Evolutionary conservation across 2,113 vertebrate species (phyloP).

Genomic region (Perca schrenkii): DNA sequence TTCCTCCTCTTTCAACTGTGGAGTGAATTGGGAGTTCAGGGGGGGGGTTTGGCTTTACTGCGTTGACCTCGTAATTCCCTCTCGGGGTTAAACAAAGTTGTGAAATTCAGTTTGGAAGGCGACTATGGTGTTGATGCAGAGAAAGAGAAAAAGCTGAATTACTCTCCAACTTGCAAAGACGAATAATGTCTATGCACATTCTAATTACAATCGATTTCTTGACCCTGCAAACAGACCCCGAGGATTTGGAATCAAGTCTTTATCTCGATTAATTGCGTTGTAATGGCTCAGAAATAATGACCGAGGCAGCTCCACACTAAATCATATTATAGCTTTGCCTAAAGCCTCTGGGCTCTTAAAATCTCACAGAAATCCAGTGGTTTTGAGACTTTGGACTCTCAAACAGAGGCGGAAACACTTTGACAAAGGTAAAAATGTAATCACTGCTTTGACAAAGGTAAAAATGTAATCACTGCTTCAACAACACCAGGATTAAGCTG

Average conservation of each 20-base stretch:
- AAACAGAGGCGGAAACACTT: not conserved
- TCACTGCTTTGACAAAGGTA: not conserved
- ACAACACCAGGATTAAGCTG: constrained; percentile 33
- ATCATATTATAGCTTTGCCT: constrained; percentile 1
- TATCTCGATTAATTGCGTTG: constrained; percentile 55
- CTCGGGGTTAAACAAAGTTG: constrained; percentile 55
- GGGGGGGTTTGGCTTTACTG: not conserved
- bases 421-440: constrained; percentile 5
- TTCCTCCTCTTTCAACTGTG: constrained; percentile 56
- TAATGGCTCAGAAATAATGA: constrained; percentile 64
- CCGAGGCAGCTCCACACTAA: constrained; percentile 3
- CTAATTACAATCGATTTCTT: constrained; percentile 59
- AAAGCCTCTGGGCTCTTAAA: not conserved
- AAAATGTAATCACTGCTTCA: constrained; percentile 3
- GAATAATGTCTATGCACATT: constrained; percentile 59
- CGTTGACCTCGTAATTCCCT: constrained; percentile 52
- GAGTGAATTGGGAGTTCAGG: constrained; percentile 46
- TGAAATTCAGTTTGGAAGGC: constrained; percentile 40
- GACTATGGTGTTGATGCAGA: not conserved
- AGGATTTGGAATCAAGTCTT: constrained; percentile 50
- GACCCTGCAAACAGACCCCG: constrained; percentile 51
- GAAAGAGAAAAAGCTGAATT: constrained; percentile 1
- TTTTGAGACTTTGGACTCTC: not conserved
- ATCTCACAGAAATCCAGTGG: not conserved
- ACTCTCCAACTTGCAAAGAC: constrained; percentile 33